Base-by-base conservation (phyloP, 2,888 invertebrate species). In the Thalpophila matura region DNA sequence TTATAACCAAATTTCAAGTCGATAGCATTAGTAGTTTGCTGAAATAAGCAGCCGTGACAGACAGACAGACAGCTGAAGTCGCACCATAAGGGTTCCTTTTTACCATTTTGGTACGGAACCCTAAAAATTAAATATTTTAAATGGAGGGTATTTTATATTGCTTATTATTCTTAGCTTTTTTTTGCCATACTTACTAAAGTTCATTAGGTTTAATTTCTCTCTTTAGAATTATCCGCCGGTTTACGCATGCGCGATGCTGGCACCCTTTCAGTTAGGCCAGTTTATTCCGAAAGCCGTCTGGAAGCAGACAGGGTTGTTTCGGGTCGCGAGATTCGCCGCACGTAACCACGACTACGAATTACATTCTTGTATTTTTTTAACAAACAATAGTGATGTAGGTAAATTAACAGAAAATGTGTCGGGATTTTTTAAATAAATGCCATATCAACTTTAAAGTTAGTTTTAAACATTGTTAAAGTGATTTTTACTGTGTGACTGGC, bases 241-340 rank as follows among this genome's bases (percentile, higher is more conserved):
- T 16, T 20, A 68, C 79, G 80, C 79, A 80, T 79, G 79, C 79
- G 79, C 70, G 53, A 22, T 62, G 18, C 45, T 45, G 43, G 50
- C 40, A 58, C 65, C 53, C 61, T 59, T 73, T 76, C 53, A 66
- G 71, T 57, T 16, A 54, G 65, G 69, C 66, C 82, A 84, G 84
- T 84, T 61, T 75, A 72, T 75, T 73, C 71, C 59, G 69, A 72
- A 70, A 49, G 65, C 51, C 61, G 77, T 56, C 64, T 64, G 76
- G 49, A 71, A 55, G 53, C 75, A 76, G 77, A 76, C 75, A 57
- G 53, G 69, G 45, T 46, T 46, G 40, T 61, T 50, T 53, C 60
- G 35, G 40, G 54, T 42, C 54, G 38, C 22, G 61, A 29, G 16
- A 64, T 62, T 54, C 46, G 35, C 18, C 37, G 22, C 42, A 50